phyloP scores from a whole-genome alignment of 2,113 vertebrate species.

The Australoheros scitulus region DNA sequence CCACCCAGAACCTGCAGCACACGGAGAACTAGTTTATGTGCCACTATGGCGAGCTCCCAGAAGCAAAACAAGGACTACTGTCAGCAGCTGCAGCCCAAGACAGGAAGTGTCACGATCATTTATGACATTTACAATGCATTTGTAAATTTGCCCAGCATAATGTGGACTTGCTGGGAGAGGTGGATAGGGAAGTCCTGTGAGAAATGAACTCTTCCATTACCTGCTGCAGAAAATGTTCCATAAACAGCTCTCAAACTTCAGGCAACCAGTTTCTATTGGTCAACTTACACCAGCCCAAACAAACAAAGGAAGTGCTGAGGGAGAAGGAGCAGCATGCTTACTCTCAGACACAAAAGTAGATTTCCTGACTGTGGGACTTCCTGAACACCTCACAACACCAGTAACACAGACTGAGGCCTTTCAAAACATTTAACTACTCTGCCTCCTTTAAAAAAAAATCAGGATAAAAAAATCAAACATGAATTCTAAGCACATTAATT shows the following conservation, averaged over 20 bases:
- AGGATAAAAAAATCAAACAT: constrained; percentile 23
- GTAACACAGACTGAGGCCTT: background rate
- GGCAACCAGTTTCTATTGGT: constrained; percentile 21
- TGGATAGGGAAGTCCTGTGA: constrained; percentile 41
- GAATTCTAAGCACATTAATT: constrained; percentile 56
- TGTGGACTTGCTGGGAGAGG: constrained; percentile 42
- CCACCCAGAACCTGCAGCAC: background rate
- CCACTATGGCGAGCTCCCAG: no score
- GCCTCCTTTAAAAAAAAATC: background rate
- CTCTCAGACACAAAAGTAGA: constrained; percentile 6
- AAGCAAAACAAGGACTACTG: no score
- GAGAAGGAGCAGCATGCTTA: constrained; percentile 16
- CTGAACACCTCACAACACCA: constrained; percentile 40
- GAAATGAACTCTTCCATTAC: background rate
- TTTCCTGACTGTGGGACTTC: constrained; percentile 25
- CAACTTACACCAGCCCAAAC: constrained; percentile 22
- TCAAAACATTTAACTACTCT: background rate
- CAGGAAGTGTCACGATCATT: background rate
- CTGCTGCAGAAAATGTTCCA: constrained; percentile 14
- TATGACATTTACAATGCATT: background rate
- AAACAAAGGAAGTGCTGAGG: constrained; percentile 45
- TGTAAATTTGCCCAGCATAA: background rate
- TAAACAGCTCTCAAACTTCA: constrained; percentile 20
- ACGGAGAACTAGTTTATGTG: no score
- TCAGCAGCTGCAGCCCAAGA: no score